Conservation (phyloP, 2,113 vertebrate genomes). For the Trinectes maculatus region DNA sequence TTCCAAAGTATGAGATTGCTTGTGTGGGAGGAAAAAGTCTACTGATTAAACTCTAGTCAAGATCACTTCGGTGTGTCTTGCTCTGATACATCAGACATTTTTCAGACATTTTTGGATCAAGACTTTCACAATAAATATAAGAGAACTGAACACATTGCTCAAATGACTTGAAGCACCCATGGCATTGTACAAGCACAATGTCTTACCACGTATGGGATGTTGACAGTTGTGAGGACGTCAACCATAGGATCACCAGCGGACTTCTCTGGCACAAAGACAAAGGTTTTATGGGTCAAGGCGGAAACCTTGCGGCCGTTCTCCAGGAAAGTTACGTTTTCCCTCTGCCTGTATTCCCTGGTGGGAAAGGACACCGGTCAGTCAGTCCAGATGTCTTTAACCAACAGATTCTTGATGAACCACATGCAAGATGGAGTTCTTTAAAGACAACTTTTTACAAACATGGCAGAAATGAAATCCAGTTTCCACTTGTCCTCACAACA, state of each 20-base stretch:
- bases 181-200: too few relatives aligned
- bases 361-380: slow-evolving; percentile 19
- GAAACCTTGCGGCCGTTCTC: slow-evolving; percentile 93
- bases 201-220: slow-evolving; percentile 95
- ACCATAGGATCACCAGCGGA: slow-evolving; percentile 88
- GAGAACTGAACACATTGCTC: too few relatives aligned
- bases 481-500: background rate
- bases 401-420: background rate
- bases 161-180: too few relatives aligned
- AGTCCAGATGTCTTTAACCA: slow-evolving; percentile 18
- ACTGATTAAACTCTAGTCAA: too few relatives aligned
- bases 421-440: too few relatives aligned
- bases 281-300: slow-evolving; percentile 90
- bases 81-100: background rate
- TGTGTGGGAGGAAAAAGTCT: too few relatives aligned
- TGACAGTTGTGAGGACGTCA: slow-evolving; percentile 89
- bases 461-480: too few relatives aligned
- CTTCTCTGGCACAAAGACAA: slow-evolving; percentile 89
- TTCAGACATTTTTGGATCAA: background rate
- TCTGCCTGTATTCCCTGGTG: slow-evolving; percentile 89
- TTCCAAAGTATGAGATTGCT: too few relatives aligned
- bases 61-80: background rate
- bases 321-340: slow-evolving; percentile 89
- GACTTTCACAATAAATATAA: slow-evolving; percentile 12
- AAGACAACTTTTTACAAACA: too few relatives aligned